Base-by-base conservation (phyloP, 2,113 vertebrate genomes). In the Esox niger region DNA sequence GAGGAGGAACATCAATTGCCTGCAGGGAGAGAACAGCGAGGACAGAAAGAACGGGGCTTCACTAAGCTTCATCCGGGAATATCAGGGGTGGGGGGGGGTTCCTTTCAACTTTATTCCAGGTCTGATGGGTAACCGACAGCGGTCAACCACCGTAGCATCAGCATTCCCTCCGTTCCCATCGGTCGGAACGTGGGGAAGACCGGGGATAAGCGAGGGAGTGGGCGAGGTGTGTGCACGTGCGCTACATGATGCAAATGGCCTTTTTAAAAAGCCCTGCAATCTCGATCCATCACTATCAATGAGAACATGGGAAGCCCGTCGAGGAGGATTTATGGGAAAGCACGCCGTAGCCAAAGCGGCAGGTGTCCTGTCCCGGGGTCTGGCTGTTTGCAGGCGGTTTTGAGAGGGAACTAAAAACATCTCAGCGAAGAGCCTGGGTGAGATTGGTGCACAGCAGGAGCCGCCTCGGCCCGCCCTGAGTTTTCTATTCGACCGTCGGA, bases 241-340 rank as follows among this genome's bases (percentile, higher is more conserved):
- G n/a, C 2, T 38, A n/a, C n/a, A n/a, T n/a, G n/a, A n/a, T n/a
- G n/a, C n/a, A n/a, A 10, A 43, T 43, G 38, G 38, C 4, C 8
- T 55, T 55, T 25, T 9, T 9, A 4, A 55, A 55, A 23, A n/a
- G 2, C 21, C 21, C 52, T 25, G 21, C 11, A 9, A 21, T 55
- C 52, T 26, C 21, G 21, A 55, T n/a, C n/a, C 52, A n/a, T 25
- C 21, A 26, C 11, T 8, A 25, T 64, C n/a, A 55, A 62, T 43
- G 63, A 54, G 64, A 62, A 68, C 56, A 72, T 23, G 46, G 31
- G 61, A 76, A 35, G 35, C 26, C 31, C 58, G 75, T 75, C 72
- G 67, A 17, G 43, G 15, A 35, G 54, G 59, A 73, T 61, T 76
- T 47, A 73, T 30, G 31, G 2, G 27, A 70, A 55, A 43, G 52